Evolutionary conservation across 2,113 vertebrate genomes (phyloP).

Genomic region (Salvelinus fontinalis): DNA sequence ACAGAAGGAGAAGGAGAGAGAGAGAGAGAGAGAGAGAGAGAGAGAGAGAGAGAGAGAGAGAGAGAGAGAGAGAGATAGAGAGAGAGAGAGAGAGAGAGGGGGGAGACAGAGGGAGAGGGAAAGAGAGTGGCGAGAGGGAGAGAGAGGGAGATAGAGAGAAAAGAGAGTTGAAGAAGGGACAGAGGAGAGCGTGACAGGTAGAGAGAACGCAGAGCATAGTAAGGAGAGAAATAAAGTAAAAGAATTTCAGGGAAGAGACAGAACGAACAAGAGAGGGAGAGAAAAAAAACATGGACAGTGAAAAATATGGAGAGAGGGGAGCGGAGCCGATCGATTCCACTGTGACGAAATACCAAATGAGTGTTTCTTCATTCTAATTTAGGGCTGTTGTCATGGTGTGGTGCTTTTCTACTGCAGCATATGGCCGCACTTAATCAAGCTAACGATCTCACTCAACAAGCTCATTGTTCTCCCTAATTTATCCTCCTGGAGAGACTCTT

Average conservation of each 20-base stretch:
- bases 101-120: too few relatives aligned
- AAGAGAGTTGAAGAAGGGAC: neutral
- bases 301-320: neutral
- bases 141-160: constrained; percentile 3
- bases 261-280: too few relatives aligned
- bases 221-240: neutral
- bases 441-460: constrained; percentile 53
- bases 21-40: too few relatives aligned
- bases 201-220: constrained; percentile 9
- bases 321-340: constrained; percentile 42
- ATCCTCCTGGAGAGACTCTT: constrained; percentile 39
- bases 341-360: constrained; percentile 61
- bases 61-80: too few relatives aligned
- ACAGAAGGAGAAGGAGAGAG: too few relatives aligned
- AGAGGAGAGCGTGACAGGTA: too few relatives aligned
- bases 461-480: constrained; percentile 52
- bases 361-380: constrained; percentile 65
- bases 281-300: too few relatives aligned
- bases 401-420: constrained; percentile 53
- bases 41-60: too few relatives aligned
- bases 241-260: too few relatives aligned
- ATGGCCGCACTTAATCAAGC: constrained; percentile 66
- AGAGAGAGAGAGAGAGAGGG: too few relatives aligned
- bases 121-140: too few relatives aligned
- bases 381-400: constrained; percentile 47